phyloP scores from a whole-genome alignment of 2,888 invertebrate genomes.

The Monoplex corrugatus region DNA sequence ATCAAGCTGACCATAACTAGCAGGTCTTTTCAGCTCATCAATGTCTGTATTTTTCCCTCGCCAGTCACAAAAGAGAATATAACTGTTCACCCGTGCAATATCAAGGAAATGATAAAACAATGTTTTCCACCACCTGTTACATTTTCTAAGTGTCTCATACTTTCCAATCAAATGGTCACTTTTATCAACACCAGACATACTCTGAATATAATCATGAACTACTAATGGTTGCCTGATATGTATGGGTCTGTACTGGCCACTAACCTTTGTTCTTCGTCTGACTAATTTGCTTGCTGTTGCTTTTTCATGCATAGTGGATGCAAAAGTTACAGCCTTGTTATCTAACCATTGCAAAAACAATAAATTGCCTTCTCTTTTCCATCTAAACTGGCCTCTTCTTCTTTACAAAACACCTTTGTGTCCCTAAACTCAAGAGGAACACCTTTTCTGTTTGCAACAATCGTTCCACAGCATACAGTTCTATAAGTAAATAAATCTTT shows the following conservation, averaged over 20 bases:
- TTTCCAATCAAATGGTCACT: constrained; percentile 3
- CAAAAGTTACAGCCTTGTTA: neutral
- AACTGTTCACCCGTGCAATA: neutral
- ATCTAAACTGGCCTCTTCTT: neutral
- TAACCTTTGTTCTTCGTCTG: neutral
- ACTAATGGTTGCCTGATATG: neutral
- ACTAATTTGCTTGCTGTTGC: neutral
- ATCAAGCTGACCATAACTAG: neutral
- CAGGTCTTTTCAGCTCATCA: neutral
- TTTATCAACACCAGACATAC: neutral
- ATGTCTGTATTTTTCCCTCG: constrained; percentile 1
- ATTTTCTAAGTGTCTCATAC: neutral
- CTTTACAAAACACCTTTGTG: neutral
- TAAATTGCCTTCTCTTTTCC: constrained; percentile 3
- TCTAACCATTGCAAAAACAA: constrained; percentile 6
- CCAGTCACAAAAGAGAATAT: constrained; percentile 24
- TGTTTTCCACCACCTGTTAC: constrained; percentile 33
- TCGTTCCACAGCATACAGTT: neutral
- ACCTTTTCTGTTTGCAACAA: neutral
- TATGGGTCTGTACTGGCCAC: neutral
- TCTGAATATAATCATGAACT: neutral
- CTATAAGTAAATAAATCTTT: neutral
- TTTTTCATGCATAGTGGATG: neutral
- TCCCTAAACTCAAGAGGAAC: neutral
- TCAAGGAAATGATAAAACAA: neutral